Conservation (phyloP, 2,113 vertebrate genomes). For the Martes martes region DNA sequence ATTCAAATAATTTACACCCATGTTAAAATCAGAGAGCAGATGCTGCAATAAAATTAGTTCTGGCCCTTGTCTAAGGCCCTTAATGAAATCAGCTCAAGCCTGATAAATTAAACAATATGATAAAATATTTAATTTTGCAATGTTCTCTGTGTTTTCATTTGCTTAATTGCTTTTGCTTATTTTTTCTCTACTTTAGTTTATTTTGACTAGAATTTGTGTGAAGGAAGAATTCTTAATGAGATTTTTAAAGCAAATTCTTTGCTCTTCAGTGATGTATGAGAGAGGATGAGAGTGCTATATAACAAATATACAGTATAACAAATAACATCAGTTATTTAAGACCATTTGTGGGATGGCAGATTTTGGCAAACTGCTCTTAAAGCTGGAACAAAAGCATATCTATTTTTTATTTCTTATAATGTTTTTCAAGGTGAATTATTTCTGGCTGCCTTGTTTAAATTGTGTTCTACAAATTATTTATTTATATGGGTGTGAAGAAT, state of each 20-base stretch:
- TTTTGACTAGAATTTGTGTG: slow-evolving; percentile 24
- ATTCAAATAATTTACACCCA: background rate
- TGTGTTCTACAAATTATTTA: background rate
- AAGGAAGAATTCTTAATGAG: slow-evolving; percentile 1
- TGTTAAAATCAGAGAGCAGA: slow-evolving; percentile 38
- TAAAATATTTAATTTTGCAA: slow-evolving; percentile 31
- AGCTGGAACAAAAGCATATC: background rate
- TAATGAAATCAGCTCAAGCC: background rate
- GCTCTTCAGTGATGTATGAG: background rate
- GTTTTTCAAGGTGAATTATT: background rate
- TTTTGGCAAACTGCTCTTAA: background rate
- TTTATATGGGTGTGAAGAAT: background rate
- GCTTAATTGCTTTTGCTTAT: background rate
- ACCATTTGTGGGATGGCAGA: background rate
- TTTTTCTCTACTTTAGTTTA: slow-evolving; percentile 17
- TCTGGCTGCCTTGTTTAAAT: background rate
- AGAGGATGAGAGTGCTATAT: background rate
- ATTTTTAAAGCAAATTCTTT: slow-evolving; percentile 18
- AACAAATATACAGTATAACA: background rate
- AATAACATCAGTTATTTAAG: background rate
- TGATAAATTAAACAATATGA: background rate
- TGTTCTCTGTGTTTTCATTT: slow-evolving; percentile 2
- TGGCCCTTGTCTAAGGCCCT: background rate
- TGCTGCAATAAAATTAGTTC: slow-evolving; percentile 29
- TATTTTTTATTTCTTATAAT: background rate